Evolutionary conservation across 64 coral and sea anemone genomes (phyloP), one percentile per base, ranked within the genome.

Genomic region (Montipora capricornis): DNA sequence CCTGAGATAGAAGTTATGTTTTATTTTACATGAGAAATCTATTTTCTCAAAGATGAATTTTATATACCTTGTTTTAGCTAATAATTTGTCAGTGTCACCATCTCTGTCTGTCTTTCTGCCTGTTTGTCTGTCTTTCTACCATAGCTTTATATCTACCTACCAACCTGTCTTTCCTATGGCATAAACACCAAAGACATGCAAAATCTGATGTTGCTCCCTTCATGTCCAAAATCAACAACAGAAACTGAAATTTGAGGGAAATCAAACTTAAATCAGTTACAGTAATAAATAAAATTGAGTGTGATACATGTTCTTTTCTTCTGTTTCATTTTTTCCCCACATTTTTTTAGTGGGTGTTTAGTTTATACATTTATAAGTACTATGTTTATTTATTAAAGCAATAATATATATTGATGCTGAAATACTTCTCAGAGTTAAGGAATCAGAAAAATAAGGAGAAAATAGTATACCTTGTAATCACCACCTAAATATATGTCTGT

Each of bases 141-240:
- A 55, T 55, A 55, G 52, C 52, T 55, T 55, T 55, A 55, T 55
- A 55, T 55, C 52, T 55, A 55, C 52, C 52, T 55, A 55, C 52
- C 52, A 55, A 74, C 70, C 70, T 74, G 70, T 74, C n/a, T 74
- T 74, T 73, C 19, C 44, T 74, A 29, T 74, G 70, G 70, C 70
- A 74, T 74, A 47, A 16, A 55, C 44, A 80, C 47, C 70, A 74
- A 55, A 49, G 16, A 55, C 17, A 20, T 12, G 79, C 5, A 62
- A 20, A 81, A 20, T 76, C 11, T 57, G 53, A 57, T 8, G 53
- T 8, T 6, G 53, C 2, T 57, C 6, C 6, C 53, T 57, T 57
- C 60, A 64, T 64, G 11, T 15, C 60, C 11, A 64, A 14, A 3
- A 81, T 22, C 15, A 81, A 22, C 51, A 81, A 13, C 15, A 81